phyloP scores from a whole-genome alignment of 1,140 invertebrate genomes.

The Trachymyrmex cornetzi region DNA sequence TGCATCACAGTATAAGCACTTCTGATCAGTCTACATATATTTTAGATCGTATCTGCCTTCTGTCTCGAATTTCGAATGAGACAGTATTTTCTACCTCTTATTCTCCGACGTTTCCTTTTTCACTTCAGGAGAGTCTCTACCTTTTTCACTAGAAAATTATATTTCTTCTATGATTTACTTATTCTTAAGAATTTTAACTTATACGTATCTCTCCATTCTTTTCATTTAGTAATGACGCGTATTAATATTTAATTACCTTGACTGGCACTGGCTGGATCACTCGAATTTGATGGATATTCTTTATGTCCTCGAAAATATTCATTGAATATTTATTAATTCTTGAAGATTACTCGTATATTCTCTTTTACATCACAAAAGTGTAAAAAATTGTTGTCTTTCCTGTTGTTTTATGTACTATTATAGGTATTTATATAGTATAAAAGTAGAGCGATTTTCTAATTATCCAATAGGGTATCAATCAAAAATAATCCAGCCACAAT shows the following conservation, averaged over 20 bases:
- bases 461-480: too few relatives aligned
- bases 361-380: too few relatives aligned
- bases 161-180: background rate
- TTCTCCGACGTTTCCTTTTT: conserved; percentile 12
- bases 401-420: too few relatives aligned
- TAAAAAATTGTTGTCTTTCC: too few relatives aligned
- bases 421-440: too few relatives aligned
- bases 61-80: conserved; percentile 16
- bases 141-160: conserved; percentile 5
- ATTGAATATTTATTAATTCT: too few relatives aligned
- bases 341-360: too few relatives aligned
- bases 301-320: too few relatives aligned
- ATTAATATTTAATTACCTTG: background rate
- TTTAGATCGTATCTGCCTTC: conserved; percentile 6
- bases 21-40: background rate
- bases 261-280: too few relatives aligned
- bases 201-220: background rate
- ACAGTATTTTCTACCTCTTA: conserved; percentile 35
- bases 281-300: too few relatives aligned
- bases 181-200: background rate
- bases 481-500: too few relatives aligned
- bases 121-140: background rate
- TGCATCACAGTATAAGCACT: background rate
- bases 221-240: background rate
- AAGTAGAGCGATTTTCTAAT: too few relatives aligned